Evolutionary conservation across 2,888 invertebrate species (phyloP), one percentile per base, ranked within the genome.

Genomic region (Hirtodrosophila alboralis): DNA sequence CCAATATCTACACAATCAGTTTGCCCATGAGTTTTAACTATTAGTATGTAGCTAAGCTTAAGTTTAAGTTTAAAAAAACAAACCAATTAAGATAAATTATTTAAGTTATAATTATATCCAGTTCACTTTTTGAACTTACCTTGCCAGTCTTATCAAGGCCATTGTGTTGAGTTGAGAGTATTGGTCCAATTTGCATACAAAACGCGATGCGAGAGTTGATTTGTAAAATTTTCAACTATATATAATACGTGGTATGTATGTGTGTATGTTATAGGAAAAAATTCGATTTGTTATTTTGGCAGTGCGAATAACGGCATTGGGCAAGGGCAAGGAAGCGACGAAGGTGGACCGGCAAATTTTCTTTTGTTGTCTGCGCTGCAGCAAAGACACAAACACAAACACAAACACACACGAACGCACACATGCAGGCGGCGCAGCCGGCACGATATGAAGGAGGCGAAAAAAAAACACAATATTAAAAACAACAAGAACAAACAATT

Each of bases 131-230:
- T 12, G 9, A 10, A 85, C 89, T 88, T 54, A 88, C 88, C 88
- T 89, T 68, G 89, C 88, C 71, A 88, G 81, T 87, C 77, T 89
- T 75, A 87, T 79, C 65, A 88, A 74, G 56, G 89, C 88, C 88
- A 88, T 88, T 72, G 34, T 74, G 64, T 48, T 64, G 28, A 36
- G n/a, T n/a, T n/a, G n/a, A n/a, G n/a, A n/a, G 28, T 37, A 36
- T 48, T 57, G 62, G 70, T 70, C 62, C 52, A 31, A 45, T 41
- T 38, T 47, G 16, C 8, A 8, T 51, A 34, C 10, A 54, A 72
- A 47, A 16, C 7, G 10, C 23, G 12, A 52, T 37, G 53, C 37
- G 30, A 64, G 30, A 64, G 60, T 71, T 71, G 58, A 69, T 47
- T 70, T 68, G 62, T 47, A 63, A 65, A 73, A 53, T 51, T 43